phyloP scores from a whole-genome alignment of 2,888 invertebrate genomes.

The Rhabditoides inermis region DNA sequence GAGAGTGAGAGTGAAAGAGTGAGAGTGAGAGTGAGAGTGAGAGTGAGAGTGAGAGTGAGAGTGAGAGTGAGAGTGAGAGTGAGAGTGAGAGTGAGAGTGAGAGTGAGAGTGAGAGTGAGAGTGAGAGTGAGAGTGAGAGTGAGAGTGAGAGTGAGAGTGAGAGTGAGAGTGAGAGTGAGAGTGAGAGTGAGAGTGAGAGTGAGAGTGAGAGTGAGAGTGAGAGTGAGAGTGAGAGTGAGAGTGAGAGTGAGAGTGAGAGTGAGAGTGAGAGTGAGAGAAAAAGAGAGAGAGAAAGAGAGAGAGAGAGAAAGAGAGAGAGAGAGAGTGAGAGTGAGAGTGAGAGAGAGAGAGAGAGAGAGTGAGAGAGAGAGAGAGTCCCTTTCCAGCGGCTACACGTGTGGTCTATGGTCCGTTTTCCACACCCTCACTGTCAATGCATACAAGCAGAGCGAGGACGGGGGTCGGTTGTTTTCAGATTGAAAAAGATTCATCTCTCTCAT shows the following conservation, averaged over 20 bases:
- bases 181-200: neutral
- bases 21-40: no score
- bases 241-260: neutral
- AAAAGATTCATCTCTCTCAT: slow-evolving; percentile 84
- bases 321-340: neutral
- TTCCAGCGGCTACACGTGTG: slow-evolving; percentile 81
- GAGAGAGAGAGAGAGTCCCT: slow-evolving; percentile 51
- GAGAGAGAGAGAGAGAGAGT: neutral
- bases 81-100: neutral
- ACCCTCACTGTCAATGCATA: slow-evolving; percentile 73
- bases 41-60: no score
- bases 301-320: slow-evolving; percentile 2
- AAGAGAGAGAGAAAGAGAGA: slow-evolving; percentile 1
- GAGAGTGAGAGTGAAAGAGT: neutral
- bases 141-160: no score
- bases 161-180: neutral
- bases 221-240: neutral
- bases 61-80: neutral
- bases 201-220: neutral
- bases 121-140: neutral
- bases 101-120: neutral
- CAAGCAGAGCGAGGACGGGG: slow-evolving; percentile 25
- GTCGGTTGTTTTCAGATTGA: no score
- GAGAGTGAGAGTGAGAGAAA: neutral
- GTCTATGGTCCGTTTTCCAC: slow-evolving; percentile 89